Evolutionary conservation across 1,140 invertebrate species (phyloP).

Genomic region (Babylonia areolata): DNA sequence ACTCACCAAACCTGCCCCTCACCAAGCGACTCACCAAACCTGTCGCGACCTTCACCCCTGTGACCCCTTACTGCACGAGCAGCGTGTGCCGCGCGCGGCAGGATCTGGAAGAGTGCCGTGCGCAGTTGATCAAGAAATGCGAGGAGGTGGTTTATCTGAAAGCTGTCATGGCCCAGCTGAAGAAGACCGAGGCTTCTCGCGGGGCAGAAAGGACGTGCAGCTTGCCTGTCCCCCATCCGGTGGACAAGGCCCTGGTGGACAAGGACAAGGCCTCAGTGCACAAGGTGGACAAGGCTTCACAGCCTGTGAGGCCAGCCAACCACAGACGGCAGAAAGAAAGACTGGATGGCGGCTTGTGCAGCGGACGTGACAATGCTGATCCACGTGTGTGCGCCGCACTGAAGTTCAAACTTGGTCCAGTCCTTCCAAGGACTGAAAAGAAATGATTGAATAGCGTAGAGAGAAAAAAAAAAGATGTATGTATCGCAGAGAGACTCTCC

Average conservation of each 20-base stretch:
- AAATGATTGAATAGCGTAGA: not conserved
- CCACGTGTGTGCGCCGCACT: too few relatives aligned
- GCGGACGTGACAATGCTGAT: too few relatives aligned
- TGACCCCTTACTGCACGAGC: slow-evolving; percentile 30
- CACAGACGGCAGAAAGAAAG: too few relatives aligned
- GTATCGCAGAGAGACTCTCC: too few relatives aligned
- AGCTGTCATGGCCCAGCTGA: not conserved
- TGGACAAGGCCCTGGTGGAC: too few relatives aligned
- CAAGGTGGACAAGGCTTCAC: too few relatives aligned
- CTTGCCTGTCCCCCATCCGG: not conserved
- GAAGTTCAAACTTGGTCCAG: not conserved
- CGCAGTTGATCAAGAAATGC: slow-evolving; percentile 31
- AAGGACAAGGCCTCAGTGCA: too few relatives aligned
- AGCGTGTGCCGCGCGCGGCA: slow-evolving; percentile 16
- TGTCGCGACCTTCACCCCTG: not conserved
- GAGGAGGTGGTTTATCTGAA: slow-evolving; percentile 21
- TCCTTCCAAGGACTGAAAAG: not conserved
- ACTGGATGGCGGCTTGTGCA: too few relatives aligned
- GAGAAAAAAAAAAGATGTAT: too few relatives aligned
- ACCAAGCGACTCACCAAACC: not conserved
- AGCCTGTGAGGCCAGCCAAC: not conserved
- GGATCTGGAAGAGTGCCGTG: slow-evolving; percentile 30
- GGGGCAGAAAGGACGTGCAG: not conserved
- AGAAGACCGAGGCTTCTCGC: not conserved
- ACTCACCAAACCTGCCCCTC: not conserved